Evolutionary conservation across 2,797 vertebrate species (phyloP).

Genomic region (Clarias pachynema): DNA sequence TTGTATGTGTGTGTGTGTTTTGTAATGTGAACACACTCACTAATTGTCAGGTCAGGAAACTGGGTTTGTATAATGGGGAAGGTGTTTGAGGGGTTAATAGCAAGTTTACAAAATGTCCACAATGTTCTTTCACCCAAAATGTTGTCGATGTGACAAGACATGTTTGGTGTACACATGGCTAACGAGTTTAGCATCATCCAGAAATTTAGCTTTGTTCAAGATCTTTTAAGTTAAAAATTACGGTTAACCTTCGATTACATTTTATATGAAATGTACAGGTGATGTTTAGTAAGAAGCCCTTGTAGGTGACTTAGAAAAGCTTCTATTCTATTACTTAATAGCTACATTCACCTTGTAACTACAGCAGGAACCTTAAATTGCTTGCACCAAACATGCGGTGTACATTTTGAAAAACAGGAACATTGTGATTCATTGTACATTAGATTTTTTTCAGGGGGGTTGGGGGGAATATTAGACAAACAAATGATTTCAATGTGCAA

Average conservation of each 20-base stretch:
- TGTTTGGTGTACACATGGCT: neutral
- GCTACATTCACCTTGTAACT: neutral
- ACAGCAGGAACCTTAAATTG: neutral
- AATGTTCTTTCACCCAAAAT: neutral
- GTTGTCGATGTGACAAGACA: neutral
- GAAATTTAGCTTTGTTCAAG: neutral
- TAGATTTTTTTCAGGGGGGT: neutral
- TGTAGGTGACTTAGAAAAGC: neutral
- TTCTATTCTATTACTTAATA: neutral
- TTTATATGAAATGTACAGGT: neutral
- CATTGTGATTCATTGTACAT: neutral
- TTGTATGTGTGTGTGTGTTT: neutral
- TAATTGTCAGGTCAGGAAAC: neutral
- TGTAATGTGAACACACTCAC: neutral
- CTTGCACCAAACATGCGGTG: neutral
- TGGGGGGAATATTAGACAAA: neutral
- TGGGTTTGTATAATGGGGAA: conserved; percentile 1
- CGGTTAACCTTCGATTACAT: neutral
- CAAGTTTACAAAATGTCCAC: conserved; percentile 9
- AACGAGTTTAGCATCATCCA: neutral
- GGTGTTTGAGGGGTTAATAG: neutral
- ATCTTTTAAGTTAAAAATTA: neutral
- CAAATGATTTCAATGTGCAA: neutral
- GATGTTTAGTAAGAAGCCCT: neutral
- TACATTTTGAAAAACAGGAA: neutral